Conservation (phyloP, 2,113 vertebrate genomes). For the Scalopus aquaticus region DNA sequence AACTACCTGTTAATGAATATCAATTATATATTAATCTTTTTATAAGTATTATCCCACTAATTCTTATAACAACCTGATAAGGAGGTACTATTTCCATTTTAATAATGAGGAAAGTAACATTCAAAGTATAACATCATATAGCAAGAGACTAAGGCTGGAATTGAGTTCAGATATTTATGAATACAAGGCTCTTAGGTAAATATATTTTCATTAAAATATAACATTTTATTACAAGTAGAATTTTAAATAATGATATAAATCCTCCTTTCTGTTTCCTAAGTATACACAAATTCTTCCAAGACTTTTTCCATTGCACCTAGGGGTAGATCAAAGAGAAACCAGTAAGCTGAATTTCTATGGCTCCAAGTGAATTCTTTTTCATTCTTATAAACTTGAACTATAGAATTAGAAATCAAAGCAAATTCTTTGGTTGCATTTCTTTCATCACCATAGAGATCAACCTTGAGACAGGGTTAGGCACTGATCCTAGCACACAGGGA, state of each 20-base stretch:
- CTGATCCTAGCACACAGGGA: neutral
- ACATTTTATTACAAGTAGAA: neutral
- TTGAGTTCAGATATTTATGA: neutral
- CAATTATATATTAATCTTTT: constrained; percentile 21
- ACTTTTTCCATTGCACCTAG: neutral
- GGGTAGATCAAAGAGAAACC: neutral
- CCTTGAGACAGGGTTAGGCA: neutral
- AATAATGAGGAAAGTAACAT: neutral
- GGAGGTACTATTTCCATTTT: constrained; percentile 8
- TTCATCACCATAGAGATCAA: neutral
- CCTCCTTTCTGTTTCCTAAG: neutral
- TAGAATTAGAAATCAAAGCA: constrained; percentile 40
- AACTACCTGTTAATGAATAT: neutral
- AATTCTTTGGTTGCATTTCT: neutral
- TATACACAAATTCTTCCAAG: neutral
- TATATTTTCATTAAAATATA: neutral
- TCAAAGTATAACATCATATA: neutral
- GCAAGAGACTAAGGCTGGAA: neutral
- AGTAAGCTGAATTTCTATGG: neutral
- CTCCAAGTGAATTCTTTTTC: neutral
- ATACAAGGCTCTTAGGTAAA: neutral
- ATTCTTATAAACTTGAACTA: neutral
- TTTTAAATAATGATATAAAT: constrained; percentile 41
- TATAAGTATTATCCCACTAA: neutral
- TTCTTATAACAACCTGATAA: neutral